Conservation (phyloP, 2,888 invertebrate genomes). For the Agonum fuliginosum region DNA sequence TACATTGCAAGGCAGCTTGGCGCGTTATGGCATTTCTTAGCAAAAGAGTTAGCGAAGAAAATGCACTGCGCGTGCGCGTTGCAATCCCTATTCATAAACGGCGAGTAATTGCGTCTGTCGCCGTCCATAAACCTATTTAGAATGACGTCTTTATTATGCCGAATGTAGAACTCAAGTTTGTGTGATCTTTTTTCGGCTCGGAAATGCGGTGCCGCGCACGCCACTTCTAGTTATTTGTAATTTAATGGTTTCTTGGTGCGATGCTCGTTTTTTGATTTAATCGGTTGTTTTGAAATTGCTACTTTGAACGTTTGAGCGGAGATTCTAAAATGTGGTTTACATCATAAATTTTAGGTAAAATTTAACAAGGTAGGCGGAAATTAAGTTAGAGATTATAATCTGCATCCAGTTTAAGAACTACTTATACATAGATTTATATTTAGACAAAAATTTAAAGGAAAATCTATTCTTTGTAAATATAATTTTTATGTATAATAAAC, state of each 20-base stretch:
- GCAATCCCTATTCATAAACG: conserved; percentile 49
- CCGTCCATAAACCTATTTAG: conserved; percentile 54
- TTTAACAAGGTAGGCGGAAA: too few species aligned
- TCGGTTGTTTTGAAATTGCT: conserved; percentile 20
- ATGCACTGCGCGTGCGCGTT: conserved; percentile 9
- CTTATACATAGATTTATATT: too few species aligned
- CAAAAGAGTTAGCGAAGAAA: conserved; percentile 30
- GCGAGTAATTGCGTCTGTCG: conserved; percentile 52
- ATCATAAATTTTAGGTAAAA: neutral
- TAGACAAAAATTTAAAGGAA: too few species aligned
- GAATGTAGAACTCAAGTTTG: conserved; percentile 8
- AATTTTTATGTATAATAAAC: too few species aligned
- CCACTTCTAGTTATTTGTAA: conserved; percentile 24
- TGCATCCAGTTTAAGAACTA: too few species aligned
- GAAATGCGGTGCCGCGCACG: too few species aligned
- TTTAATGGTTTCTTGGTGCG: conserved; percentile 25
- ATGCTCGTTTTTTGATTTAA: neutral
- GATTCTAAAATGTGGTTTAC: conserved; percentile 20
- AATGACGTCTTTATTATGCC: conserved; percentile 53
- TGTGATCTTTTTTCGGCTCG: conserved; percentile 36
- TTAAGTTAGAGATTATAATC: too few species aligned
- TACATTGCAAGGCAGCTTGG: neutral
- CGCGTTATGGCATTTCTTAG: too few species aligned
- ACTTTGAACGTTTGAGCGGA: neutral
- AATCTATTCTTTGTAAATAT: too few species aligned